Base-by-base conservation (phyloP, 2,888 invertebrate species). In the Griposia aprilina region DNA sequence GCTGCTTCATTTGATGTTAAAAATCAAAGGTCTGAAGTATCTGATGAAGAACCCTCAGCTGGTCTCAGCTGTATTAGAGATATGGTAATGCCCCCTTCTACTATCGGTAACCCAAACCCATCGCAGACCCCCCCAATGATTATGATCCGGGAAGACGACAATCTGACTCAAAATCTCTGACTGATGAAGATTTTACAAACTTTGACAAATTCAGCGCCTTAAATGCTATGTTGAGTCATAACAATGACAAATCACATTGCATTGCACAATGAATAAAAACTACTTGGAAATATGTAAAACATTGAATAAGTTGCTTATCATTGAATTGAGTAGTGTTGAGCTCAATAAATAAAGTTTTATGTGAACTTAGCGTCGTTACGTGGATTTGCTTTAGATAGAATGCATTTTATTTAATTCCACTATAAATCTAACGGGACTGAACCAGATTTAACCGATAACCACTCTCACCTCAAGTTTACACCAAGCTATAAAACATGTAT, bases 231-330 rank as follows among this genome's bases (percentile, higher is more conserved):
- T 36, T 75, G 69, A 82, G 11, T 85, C 66, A 85, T 17, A 26
- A 59, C 52, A 67, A 65, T 55, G 50, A 74, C 20, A 63, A 65
- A 50, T 71, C 52, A 60, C 65, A 63, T n/a, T n/a, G n/a, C n/a
- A 48, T 81, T 81, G 81, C 84, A 83, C 78, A 74, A 83, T 84
- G 83, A 81, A 70, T 65, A 52, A 3, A 69, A 74, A 70, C 74
- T 72, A 74, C 52, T 81, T 60, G 68, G 52, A 72, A 78, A 62
- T 20, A 60, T 45, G 68, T 81, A 69, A 69, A 78, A 85, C 72
- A 85, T 69, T 45, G 55, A 84, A 78, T 85, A 74, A 85, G n/a
- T 74, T 52, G 72, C 74, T 82, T 86, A 82, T 86, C 84, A 77
- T 71, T 68, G 48, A 65, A 78, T 69, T 55, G 71, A 73, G 72